Conservation (phyloP, 2,113 vertebrate species). For the Anhinga anhinga region DNA sequence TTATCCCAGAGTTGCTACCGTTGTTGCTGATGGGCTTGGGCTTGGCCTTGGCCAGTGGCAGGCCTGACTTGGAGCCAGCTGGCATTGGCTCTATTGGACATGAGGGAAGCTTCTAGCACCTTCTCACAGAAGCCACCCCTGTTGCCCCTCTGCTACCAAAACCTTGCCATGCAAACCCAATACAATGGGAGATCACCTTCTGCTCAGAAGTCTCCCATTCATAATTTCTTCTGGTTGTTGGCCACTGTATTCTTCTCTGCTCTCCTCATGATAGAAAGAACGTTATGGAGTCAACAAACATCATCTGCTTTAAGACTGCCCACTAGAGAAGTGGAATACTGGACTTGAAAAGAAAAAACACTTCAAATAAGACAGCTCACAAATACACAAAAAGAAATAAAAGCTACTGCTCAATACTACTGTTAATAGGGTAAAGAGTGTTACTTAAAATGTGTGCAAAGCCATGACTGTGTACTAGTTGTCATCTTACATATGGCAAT, state of each 20-base stretch:
- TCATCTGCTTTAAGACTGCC: not conserved
- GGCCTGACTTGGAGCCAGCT: not conserved
- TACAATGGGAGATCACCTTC: not conserved
- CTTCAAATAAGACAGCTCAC: not conserved
- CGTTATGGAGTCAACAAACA: not conserved
- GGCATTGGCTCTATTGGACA: not conserved
- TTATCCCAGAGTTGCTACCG: not conserved
- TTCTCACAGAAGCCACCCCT: not conserved
- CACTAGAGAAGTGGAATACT: not conserved
- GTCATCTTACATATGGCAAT: not conserved
- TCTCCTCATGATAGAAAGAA: not conserved
- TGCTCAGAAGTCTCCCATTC: not conserved
- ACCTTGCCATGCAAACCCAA: not conserved
- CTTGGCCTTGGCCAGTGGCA: not conserved
- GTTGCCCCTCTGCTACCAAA: not conserved
- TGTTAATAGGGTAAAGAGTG: not conserved
- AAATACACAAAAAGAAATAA: not conserved
- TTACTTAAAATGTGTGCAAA: not conserved
- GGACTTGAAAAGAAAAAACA: not conserved
- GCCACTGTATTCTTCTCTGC: not conserved
- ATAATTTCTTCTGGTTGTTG: not conserved
- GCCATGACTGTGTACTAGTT: not conserved
- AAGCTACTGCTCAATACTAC: not conserved
- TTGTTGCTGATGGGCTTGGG: not conserved
- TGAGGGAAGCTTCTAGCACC: not conserved